Conservation (phyloP, 2,113 vertebrate genomes). For the Meriones unguiculatus region DNA sequence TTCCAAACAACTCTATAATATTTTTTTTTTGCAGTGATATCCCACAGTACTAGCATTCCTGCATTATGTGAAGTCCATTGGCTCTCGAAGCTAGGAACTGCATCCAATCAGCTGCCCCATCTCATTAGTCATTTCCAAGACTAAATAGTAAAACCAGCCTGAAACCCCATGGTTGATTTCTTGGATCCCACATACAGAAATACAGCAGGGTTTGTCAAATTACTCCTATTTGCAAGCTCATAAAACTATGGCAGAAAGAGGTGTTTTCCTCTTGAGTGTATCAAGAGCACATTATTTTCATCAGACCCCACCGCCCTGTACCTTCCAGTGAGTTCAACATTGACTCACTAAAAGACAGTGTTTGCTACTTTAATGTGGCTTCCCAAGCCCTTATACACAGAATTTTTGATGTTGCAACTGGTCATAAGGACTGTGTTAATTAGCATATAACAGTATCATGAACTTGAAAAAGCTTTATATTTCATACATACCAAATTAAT, state of each 20-base stretch:
- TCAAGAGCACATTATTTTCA: not conserved
- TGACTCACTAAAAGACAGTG: not conserved
- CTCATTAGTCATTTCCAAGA: not conserved
- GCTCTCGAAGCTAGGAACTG: not conserved
- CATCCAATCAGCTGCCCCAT: not conserved
- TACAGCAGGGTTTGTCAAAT: not conserved
- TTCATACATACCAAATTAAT: slow-evolving; percentile 69
- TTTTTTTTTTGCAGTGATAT: slow-evolving; percentile 4
- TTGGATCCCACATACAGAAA: not conserved
- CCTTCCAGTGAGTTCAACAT: slow-evolving; percentile 31
- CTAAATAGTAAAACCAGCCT: not conserved
- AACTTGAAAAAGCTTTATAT: slow-evolving; percentile 64
- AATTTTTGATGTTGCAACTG: slow-evolving; percentile 52
- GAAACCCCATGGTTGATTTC: not conserved
- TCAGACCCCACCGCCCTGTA: not conserved
- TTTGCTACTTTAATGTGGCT: slow-evolving; percentile 49
- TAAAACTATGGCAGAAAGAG: not conserved
- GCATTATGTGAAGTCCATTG: not conserved
- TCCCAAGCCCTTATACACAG: slow-evolving; percentile 38
- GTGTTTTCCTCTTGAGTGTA: not conserved
- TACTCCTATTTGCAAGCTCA: not conserved
- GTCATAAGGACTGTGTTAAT: slow-evolving; percentile 66
- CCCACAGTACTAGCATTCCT: not conserved
- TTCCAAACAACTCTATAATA: not conserved
- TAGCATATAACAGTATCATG: slow-evolving; percentile 62